A percentile compares a stretch with the other conserved stretches of the same genome.
Evolutionary conservation across 2,797 vertebrate species (phyloP).

Genomic region (Platyrinchus mystaceus): DNA sequence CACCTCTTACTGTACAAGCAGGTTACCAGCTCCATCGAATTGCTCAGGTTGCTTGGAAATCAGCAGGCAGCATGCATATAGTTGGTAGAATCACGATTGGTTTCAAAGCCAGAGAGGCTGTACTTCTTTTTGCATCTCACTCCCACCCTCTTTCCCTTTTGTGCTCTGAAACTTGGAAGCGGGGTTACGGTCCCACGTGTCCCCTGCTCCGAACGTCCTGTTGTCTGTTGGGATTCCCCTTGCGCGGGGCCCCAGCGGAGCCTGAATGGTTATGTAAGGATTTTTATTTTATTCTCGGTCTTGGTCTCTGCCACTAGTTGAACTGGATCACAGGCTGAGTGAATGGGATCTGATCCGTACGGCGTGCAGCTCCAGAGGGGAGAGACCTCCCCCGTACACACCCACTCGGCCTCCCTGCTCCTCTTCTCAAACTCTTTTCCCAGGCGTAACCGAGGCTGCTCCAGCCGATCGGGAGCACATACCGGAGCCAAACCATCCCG

Average conservation of each 20-base stretch:
- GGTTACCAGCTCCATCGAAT: neutral
- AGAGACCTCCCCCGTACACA: conserved; percentile 5
- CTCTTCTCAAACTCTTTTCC: conserved; percentile 12
- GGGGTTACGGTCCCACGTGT: fast-evolving
- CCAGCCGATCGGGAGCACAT: fast-evolving
- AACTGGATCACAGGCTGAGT: conserved; percentile 61
- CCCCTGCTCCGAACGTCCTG: neutral
- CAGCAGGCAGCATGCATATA: neutral
- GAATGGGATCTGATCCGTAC: conserved; percentile 41
- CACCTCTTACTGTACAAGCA: neutral
- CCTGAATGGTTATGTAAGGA: conserved; percentile 68
- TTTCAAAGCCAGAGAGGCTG: neutral
- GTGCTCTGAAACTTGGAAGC: neutral
- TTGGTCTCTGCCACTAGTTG: conserved; percentile 68
- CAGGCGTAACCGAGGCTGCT: neutral
- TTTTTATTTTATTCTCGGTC: conserved; percentile 65
- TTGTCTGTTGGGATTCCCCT: conserved; percentile 66
- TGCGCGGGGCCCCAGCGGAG: conserved; percentile 34
- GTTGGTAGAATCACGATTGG: neutral
- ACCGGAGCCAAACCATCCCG: neutral
- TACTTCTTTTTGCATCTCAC: neutral
- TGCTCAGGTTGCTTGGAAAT: neutral
- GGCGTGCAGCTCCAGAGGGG: neutral
- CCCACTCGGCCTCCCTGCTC: neutral
- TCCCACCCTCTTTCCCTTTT: neutral